Base-by-base conservation (phyloP, 2,797 vertebrate species). In the Rhinella marina region DNA sequence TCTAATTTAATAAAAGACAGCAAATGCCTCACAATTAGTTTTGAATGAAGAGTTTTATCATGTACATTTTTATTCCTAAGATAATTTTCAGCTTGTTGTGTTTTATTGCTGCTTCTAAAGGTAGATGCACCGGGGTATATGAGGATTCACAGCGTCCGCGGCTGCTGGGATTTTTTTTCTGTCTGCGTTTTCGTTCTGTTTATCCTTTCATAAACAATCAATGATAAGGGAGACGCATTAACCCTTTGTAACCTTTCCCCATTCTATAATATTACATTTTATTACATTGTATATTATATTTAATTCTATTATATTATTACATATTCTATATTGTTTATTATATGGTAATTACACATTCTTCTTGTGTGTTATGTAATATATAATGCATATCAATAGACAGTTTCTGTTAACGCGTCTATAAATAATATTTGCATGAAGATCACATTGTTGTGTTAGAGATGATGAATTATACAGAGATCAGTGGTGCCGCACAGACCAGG, bases 1-100 rank as follows among this genome's bases (percentile, higher is more conserved):
- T 94, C 93, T 92, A 94, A 95, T 94, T 94, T 92, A 93, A 92
- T 86, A 89, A 89, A 87, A 89, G 85, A 84, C 88, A 73, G 88
- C 88, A 92, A 92, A 84, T 93, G 87, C 89, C 94, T 94, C 93
- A 86, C 81, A 89, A 89, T 89, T 89, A 89, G 88, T 80, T 89
- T 89, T 89, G 88, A 89, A 87, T 86, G 88, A 87, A 83, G 85
- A 89, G 88, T 86, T 89, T 89, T 89, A 89, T 84, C 81, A 84
- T 87, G 88, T 79, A 73, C 86, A 73, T 80, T 89, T 89, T 89
- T 89, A 89, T 89, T 84, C 85, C 88, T 86, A 25, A n/a, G 75
- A 89, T 86, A 72, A 89, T 86, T 87, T 87, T 70, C 27, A 73
- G 66, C 75, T 54, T 85, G 72, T 82, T 84, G 85, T 82, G 76